Base-by-base conservation (phyloP, 2,888 invertebrate genomes). In the Bruchidius siliquastri region DNA sequence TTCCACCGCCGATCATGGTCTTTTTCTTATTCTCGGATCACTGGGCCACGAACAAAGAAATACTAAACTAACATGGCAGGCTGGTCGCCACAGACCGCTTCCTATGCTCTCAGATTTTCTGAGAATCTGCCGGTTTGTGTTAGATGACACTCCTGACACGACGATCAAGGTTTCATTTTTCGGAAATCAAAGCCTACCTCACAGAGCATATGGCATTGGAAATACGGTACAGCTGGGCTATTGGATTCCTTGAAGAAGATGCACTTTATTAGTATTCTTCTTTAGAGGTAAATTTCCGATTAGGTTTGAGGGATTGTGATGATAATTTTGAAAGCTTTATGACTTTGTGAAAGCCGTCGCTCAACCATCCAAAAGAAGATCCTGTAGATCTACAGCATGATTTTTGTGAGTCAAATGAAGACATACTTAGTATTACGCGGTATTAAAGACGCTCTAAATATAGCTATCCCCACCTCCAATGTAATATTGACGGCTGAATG, bases 11-110 rank as follows among this genome's bases (percentile, higher is more conserved):
- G 8, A 49, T 49, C 6, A 13, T 49, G 1, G 3, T 49, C 13
- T 49, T 49, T 13, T 49, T 49, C 49, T 49, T 49, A 1, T 49
- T 18, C 49, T 49, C 49, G 49, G 49, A 49, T 49, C 49, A 49
- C 49, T 49, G 49, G 49, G 49, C 49, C 72, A 66, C 69, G 74
- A 72, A 77, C 77, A 77, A 76, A 77, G 76, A 77, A 76, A 75
- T 71, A 70, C 72, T 69, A 73, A 74, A 76, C 74, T 73, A 75
- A 74, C 75, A 75, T 71, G 74, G 76, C 76, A 74, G 75, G 75
- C 76, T 73, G 78, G 76, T 76, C 76, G 49, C 49, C 49, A 13
- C 49, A 49, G 49, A 49, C 49, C 49, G 49, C 49, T 49, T 49
- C 49, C 49, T 49, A 26, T 49, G 49, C 49, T 49, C 49, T 13